phyloP scores from a whole-genome alignment of 2,113 vertebrate genomes.

The Cricetomys ansorgei region DNA sequence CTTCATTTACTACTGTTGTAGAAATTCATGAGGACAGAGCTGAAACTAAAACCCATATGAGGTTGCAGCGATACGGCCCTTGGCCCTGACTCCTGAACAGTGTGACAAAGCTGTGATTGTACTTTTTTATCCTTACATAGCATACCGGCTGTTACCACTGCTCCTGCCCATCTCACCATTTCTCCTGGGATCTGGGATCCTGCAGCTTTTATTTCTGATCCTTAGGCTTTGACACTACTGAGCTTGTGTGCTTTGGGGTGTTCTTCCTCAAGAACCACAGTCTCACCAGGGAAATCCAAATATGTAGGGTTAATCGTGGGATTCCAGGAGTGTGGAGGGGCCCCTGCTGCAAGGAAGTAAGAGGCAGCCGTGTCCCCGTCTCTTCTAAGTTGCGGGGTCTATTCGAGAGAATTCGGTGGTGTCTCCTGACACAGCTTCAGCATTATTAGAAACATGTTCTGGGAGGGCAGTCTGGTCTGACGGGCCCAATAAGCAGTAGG shows the following conservation, averaged over 20 bases:
- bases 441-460: background rate
- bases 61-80: background rate
- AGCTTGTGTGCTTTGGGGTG: background rate
- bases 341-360: background rate
- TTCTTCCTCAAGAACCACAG: background rate
- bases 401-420: accelerated
- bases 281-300: background rate
- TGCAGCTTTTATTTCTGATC: conserved; percentile 38
- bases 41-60: background rate
- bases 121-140: background rate
- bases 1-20: background rate
- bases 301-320: background rate
- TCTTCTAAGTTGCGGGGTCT: background rate
- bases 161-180: background rate
- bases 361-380: background rate
- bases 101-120: background rate
- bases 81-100: background rate
- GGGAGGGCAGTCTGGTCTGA: background rate
- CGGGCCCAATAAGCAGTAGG: no score
- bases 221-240: background rate
- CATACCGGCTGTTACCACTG: background rate
- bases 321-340: background rate
- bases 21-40: background rate
- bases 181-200: background rate
- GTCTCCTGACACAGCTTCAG: no score